Evolutionary conservation across 2,888 invertebrate genomes (phyloP), one percentile per base, ranked within the genome.

Genomic region (Noctua janthina): DNA sequence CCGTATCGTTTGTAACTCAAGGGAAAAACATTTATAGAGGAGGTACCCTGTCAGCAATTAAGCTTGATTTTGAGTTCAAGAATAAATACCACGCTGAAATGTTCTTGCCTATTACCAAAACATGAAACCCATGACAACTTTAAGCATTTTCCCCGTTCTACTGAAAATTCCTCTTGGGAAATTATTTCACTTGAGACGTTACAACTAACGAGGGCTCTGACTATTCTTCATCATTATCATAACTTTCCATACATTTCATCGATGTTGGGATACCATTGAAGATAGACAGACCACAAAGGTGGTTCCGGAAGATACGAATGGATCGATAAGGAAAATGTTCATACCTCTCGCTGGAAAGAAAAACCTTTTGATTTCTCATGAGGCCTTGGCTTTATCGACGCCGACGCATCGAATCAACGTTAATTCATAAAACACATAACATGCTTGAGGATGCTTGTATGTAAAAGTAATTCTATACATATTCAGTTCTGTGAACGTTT

Each of bases 401-500:
- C 49, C 49, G 29, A 66, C 15, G 23, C 39, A 74, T 49, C 17
- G 15, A 20, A 51, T 76, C 2, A 39, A 69, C 51, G 8, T 39
- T n/a, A 51, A n/a, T 54, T 56, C 20, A 29, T 49, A 76, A 29
- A 69, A 56, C 59, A 51, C 20, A 43, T 20, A 66, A 29, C 46
- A 49, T 51, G n/a, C 59, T 59, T 29, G n/a, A 68, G 46, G 64
- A 46, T 70, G 4, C 13, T 6, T 35, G 51, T 20, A 20, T 29
- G 20, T 20, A 1, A 20, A 51, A 7, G 46, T 59, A 29, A 69
- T 43, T n/a, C n/a, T 46, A 70, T 70, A 70, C 43, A 35, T 64
- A 43, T 67, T 59, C 43, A 73, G 87, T 87, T 81, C 75, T 70
- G 78, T 78, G 76, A 84, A 59, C 54, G 43, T 76, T 83, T 84